These are phyloP conservation scores for Lasius fuliginosus DNA, from an alignment of 2,888 invertebrate genomes.

Conservation along the genomic window DNA sequence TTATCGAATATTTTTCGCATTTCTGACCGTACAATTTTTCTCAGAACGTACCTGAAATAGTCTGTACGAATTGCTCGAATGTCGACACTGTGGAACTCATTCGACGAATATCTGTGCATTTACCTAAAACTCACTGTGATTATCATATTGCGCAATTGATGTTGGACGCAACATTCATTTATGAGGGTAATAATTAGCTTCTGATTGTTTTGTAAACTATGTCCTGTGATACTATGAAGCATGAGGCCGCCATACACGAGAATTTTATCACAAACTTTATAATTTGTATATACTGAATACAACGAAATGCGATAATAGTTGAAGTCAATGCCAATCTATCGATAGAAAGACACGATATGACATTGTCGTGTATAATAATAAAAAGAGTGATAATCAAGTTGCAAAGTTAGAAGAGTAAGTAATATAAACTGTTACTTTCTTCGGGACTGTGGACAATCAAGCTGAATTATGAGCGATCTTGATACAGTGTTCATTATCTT, in stretches of 20 bases:
- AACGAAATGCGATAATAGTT: constrained; percentile 10
- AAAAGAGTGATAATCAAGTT: background rate
- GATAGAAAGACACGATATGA: background rate
- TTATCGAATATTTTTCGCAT: background rate
- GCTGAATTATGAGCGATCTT: background rate
- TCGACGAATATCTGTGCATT: constrained; percentile 77
- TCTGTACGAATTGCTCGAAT: constrained; percentile 82
- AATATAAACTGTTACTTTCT: background rate
- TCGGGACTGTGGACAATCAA: background rate
- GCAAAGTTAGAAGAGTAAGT: background rate
- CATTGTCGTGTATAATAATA: background rate
- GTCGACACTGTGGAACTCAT: constrained; percentile 82
- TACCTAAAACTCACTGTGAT: constrained; percentile 80
- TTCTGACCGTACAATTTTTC: constrained; percentile 10
- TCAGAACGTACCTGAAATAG: constrained; percentile 76
- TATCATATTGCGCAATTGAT: constrained; percentile 83
- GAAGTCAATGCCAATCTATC: background rate
- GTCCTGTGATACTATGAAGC: constrained; percentile 20
- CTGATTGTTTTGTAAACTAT: background rate
- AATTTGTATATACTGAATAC: constrained; percentile 15
- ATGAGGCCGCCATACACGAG: background rate
- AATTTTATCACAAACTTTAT: background rate
- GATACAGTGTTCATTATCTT: background rate
- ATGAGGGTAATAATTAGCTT: constrained; percentile 76
- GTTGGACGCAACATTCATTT: constrained; percentile 83